Evolutionary conservation across 2,888 invertebrate species (phyloP).

Genomic region (Pinctada fucata): DNA sequence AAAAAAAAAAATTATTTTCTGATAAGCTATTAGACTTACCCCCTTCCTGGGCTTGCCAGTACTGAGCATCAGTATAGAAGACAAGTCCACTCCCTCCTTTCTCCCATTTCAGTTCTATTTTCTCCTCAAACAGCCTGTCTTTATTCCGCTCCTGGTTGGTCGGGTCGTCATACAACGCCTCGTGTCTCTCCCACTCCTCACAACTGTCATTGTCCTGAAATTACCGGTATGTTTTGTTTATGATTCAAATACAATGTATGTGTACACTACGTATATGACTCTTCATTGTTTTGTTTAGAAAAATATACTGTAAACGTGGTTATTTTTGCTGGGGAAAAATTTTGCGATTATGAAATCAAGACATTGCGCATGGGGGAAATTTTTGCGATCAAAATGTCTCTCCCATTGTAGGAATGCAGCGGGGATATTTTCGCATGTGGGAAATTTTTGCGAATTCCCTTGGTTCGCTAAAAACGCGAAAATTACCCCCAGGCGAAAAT

Average conservation of each 20-base stretch:
- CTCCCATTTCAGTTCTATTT: conserved; percentile 80
- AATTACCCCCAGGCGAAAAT: too few species aligned
- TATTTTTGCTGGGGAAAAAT: too few species aligned
- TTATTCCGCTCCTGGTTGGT: conserved; percentile 78
- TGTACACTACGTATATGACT: background rate
- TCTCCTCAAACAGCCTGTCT: conserved; percentile 77
- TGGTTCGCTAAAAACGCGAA: too few species aligned
- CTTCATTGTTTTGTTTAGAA: too few species aligned
- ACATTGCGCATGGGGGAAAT: too few species aligned
- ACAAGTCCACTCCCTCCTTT: conserved; percentile 81
- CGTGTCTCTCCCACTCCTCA: conserved; percentile 80
- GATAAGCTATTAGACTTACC: conserved; percentile 49
- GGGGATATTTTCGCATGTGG: too few species aligned
- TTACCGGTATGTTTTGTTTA: background rate
- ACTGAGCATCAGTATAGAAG: conserved; percentile 80
- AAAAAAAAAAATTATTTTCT: too few species aligned
- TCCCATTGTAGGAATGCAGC: too few species aligned
- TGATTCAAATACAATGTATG: background rate
- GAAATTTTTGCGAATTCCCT: too few species aligned
- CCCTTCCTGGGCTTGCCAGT: conserved; percentile 79
- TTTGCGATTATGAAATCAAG: too few species aligned
- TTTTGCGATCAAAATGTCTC: too few species aligned
- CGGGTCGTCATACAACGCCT: conserved; percentile 79
- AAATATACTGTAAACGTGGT: too few species aligned
- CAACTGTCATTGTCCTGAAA: conserved; percentile 76